Conservation (phyloP, 92 coral and sea anemone genomes). For the Ricordea florida region DNA sequence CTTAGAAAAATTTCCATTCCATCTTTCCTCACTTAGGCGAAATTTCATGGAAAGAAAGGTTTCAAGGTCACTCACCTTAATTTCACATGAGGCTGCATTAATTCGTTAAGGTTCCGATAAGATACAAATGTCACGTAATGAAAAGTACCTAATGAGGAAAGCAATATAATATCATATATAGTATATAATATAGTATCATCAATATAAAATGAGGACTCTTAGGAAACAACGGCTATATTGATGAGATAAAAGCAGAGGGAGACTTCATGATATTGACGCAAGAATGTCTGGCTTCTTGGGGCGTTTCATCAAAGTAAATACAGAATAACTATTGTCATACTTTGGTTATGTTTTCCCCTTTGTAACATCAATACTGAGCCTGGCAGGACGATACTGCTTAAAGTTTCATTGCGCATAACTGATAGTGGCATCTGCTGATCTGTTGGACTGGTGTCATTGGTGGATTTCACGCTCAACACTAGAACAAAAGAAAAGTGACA, state of each 20-base stretch:
- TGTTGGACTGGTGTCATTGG: background rate
- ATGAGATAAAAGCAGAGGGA: too few species aligned
- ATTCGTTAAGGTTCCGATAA: conserved; percentile 52
- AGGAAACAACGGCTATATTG: background rate
- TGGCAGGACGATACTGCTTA: conserved; percentile 52
- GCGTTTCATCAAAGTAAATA: too few species aligned
- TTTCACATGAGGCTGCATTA: conserved; percentile 32
- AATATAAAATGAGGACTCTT: background rate
- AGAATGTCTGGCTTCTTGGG: too few species aligned
- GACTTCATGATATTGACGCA: too few species aligned
- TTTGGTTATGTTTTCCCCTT: background rate
- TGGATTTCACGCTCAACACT: conserved; percentile 60
- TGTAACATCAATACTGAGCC: conserved; percentile 53
- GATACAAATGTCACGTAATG: conserved; percentile 62
- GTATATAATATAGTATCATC: too few species aligned
- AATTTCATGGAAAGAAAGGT: too few species aligned
- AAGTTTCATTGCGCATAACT: conserved; percentile 15
- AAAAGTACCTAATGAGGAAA: background rate
- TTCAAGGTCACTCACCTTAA: conserved; percentile 13
- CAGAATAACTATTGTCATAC: background rate
- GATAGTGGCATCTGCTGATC: conserved; percentile 56
- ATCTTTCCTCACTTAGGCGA: too few species aligned
- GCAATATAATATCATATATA: too few species aligned
- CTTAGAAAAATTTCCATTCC: too few species aligned
- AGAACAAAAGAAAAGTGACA: background rate